A percentile compares a stretch with the other conserved stretches of the same genome.
These are phyloP conservation scores for Lordiphosa collinella DNA, from an alignment of 1,140 invertebrate genomes.

Conservation along the genomic window DNA sequence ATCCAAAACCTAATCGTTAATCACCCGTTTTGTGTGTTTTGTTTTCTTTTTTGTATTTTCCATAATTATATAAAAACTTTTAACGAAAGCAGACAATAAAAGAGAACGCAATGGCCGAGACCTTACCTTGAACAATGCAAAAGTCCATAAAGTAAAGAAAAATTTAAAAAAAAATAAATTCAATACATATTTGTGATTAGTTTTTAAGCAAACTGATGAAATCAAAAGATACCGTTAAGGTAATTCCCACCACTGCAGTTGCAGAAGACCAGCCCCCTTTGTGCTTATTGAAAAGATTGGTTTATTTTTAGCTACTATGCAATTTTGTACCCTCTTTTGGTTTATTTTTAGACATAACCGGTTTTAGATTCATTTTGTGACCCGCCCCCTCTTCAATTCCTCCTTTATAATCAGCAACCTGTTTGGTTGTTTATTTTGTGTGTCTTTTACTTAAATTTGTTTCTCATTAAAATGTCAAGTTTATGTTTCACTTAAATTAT, in stretches of 20 bases:
- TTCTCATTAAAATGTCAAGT: slow-evolving; percentile 27
- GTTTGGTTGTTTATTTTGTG: slow-evolving; percentile 36
- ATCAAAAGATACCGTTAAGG: not conserved
- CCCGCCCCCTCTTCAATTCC: slow-evolving; percentile 1
- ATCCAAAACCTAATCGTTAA: slow-evolving; percentile 58
- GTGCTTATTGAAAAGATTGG: not conserved
- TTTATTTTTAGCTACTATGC: slow-evolving; percentile 31
- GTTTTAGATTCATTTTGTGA: slow-evolving; percentile 32
- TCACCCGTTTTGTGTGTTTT: slow-evolving; percentile 34
- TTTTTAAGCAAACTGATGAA: not conserved
- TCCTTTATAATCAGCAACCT: slow-evolving; percentile 26
- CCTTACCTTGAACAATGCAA: slow-evolving; percentile 57
- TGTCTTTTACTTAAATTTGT: slow-evolving; percentile 29
- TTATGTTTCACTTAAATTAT: slow-evolving; percentile 41
- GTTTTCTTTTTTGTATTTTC: slow-evolving; percentile 58
- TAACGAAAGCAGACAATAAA: slow-evolving; percentile 32
- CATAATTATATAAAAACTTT: slow-evolving; percentile 58
- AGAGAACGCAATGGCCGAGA: slow-evolving; percentile 60
- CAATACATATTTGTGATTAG: not conserved
- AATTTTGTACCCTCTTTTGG: slow-evolving; percentile 18
- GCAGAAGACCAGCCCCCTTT: slow-evolving; percentile 12
- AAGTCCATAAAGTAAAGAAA: slow-evolving; percentile 32
- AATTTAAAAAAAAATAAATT: slow-evolving; percentile 5
- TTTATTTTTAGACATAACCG: slow-evolving; percentile 39
- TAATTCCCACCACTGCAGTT: too few species aligned